Evolutionary conservation across 2,113 vertebrate species (phyloP), one percentile per base, ranked within the genome.

Genomic region (Alexandromys fortis): DNA sequence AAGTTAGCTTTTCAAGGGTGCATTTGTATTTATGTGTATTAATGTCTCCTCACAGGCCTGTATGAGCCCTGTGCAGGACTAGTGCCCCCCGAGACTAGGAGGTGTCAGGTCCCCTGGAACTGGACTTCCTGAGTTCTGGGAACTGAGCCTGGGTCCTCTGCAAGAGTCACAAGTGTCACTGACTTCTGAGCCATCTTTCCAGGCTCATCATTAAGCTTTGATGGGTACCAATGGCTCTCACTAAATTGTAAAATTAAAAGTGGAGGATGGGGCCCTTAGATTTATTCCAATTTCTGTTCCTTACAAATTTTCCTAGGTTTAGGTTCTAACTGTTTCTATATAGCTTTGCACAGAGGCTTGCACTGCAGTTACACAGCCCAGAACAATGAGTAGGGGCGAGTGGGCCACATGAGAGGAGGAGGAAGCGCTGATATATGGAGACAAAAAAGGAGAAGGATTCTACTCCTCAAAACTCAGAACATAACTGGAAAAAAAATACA

Each of bases 401-500:
- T 2, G 0, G 2, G 81, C 24, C 38, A 16, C 38, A 1, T 11
- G 22, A 16, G 13, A 28, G 33, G 30, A 55, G 77, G 9, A n/a
- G 10, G 35, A 82, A n/a, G 6, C 7, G 3, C 79, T 83, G 55
- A 83, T 38, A 83, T 38, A 16, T 63, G 55, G 35, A 28, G 81
- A 33, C 38, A 75, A 21, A 75, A 42, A 16, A 94, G 45, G 45
- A 24, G 24, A 26, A 12, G 24, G 30, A 12, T 45, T 52, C 33
- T 33, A 38, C 30, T 58, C 21, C 21, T 96, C 82, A 94, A 70
- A 95, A 38, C 21, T 70, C 82, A 58, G 92, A 91, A 42, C 67
- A 92, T 83, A 91, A 86, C 73, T 91, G 24, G 16, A 10, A 77
- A 96, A 91, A 96, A 63, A 42, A 70, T 89, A n/a, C 63, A 89